Conservation (phyloP, 2,113 vertebrate species). For the Ictalurus furcatus region DNA sequence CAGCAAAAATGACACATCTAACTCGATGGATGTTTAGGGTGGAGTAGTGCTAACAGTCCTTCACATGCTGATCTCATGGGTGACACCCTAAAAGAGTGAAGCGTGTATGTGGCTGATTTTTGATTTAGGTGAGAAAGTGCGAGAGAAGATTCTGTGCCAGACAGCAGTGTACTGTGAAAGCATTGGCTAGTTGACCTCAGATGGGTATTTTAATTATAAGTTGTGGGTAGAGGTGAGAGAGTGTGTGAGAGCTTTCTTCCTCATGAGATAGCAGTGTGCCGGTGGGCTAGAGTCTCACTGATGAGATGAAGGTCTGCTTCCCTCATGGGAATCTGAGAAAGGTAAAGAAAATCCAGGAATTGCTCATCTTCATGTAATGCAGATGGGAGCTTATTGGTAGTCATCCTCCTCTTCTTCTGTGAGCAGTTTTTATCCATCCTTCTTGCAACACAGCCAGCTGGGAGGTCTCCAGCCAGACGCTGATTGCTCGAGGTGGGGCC, state of each 20-base stretch:
- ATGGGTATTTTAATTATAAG: background rate
- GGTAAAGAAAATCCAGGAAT: background rate
- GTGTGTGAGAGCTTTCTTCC: background rate
- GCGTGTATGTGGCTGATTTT: background rate
- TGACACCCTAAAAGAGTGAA: background rate
- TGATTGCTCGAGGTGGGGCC: background rate
- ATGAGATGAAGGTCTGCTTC: background rate
- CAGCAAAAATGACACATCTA: background rate
- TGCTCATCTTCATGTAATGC: too few relatives aligned
- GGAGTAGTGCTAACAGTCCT: background rate
- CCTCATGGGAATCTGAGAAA: background rate
- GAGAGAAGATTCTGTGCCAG: background rate
- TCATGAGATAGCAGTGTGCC: background rate
- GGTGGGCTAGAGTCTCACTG: background rate
- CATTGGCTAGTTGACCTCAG: background rate
- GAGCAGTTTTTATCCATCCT: background rate
- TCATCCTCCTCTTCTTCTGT: background rate
- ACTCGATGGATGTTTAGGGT: slow-evolving; percentile 7
- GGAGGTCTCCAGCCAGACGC: background rate
- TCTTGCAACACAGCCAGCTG: background rate
- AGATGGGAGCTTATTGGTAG: background rate
- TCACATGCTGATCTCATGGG: slow-evolving; percentile 11
- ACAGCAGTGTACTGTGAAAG: background rate
- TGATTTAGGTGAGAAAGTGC: background rate
- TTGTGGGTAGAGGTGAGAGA: background rate